Evolutionary conservation across 2,888 invertebrate species (phyloP), one percentile per base, ranked within the genome.

Genomic region (Graphium colonna): DNA sequence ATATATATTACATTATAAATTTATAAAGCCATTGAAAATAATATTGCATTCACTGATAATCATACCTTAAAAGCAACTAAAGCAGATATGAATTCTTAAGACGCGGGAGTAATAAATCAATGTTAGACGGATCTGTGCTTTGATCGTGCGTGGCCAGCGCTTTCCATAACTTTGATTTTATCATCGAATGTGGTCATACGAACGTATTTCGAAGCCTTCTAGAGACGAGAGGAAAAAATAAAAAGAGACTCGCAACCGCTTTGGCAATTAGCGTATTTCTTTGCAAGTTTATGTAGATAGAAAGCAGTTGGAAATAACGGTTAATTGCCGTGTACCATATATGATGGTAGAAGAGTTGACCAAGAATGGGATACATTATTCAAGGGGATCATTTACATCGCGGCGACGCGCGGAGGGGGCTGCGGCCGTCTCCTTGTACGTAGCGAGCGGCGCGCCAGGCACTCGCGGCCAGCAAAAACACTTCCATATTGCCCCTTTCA

Each of bases 321-420:
- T 81, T 74, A 71, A 77, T 75, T 71, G 77, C 77, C 74, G 72
- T 75, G 75, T 76, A 76, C 86, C 87, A 77, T 87, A 84, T 87
- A 84, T 62, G 83, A 73, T 71, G 73, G 77, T 71, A 76, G 75
- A 75, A 73, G 74, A 77, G 75, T 73, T 73, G 75, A 71, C 81
- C 79, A 71, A 73, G 82, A 83, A 86, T 80, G 87, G 86, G 79
- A 84, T 81, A 83, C 84, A 86, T 86, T 85, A 86, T 85, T 84
- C 84, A 84, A 82, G 77, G 79, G 79, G 87, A 88, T 85, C 87
- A 85, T 88, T 87, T 87, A 86, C 88, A 87, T 87, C 80, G 84
- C 75, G 59, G 69, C 62, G 76, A 75, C 64, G 73, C 73, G 75
- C 76, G 80, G 79, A 82, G 80, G 82, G 73, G 82, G 79, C 65